phyloP scores from a whole-genome alignment of 2,797 vertebrate genomes.

The Tragelaphus oryx region DNA sequence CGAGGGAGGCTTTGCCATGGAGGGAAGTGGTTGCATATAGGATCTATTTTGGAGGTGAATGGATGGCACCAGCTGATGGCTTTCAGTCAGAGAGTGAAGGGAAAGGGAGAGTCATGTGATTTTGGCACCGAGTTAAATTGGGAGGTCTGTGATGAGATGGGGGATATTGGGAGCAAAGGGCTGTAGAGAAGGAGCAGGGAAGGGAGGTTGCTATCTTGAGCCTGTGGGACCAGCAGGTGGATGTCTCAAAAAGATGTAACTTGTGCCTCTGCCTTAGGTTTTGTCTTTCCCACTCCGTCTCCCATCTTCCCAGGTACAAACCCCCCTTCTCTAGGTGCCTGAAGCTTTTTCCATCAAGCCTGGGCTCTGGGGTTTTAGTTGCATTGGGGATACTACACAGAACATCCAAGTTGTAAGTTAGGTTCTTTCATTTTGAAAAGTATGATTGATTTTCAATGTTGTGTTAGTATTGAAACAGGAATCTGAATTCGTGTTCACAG shows the following conservation, averaged over 20 bases:
- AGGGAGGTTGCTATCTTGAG: fast-evolving
- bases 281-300: not conserved
- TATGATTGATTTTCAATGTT: not conserved
- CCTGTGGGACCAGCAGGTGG: not conserved
- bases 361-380: not conserved
- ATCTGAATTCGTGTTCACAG: not conserved
- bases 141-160: not conserved
- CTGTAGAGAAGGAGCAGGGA: too few relatives aligned
- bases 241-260: not conserved
- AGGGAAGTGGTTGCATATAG: not conserved
- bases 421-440: not conserved
- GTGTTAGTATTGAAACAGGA: not conserved
- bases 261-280: not conserved
- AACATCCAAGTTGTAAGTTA: not conserved
- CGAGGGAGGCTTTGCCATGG: not conserved
- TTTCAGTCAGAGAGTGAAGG: not conserved
- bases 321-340: not conserved
- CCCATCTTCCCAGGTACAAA: not conserved
- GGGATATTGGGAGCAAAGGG: not conserved
- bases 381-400: not conserved
- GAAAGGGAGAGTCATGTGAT: not conserved
- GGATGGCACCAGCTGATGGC: not conserved
- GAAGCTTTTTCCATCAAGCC: not conserved
- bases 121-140: not conserved
- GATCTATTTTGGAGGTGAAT: not conserved